Evolutionary conservation across 2,888 invertebrate genomes (phyloP), one percentile per base, ranked within the genome.

Genomic region (Deilephila porcellus): DNA sequence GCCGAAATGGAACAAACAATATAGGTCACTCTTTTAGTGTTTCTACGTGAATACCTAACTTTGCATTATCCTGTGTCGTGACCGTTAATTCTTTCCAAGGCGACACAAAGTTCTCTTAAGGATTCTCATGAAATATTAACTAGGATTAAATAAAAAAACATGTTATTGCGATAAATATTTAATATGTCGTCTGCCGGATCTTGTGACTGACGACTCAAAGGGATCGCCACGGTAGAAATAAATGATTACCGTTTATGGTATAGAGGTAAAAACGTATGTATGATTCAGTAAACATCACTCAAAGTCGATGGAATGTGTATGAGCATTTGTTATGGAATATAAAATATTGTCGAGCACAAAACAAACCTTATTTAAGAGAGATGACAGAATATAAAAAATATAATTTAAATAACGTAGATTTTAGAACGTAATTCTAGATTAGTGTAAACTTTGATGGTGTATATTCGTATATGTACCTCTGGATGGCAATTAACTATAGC

Each of bases 1-100:
- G 89, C 79, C 78, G 88, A 86, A 90, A 87, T 86, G 86, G 85
- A 83, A 83, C 80, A 79, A 75, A 78, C 76, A 79, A 86, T 86
- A 86, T 88, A 79, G 88, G 88, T 87, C 88, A 87, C 80, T 80
- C 76, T 80, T 80, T 81, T 85, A 83, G 76, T 80, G 76, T 76
- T 75, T 76, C 75, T 79, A 81, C 79, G 81, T 85, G 82, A 79
- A 81, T 71, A 64, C 34, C 73, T 71, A 73, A 71, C 71, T 34
- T 45, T 29, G 25, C 37, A 59, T 59, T 59, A 67, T 56, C 59
- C 59, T 67, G 45, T 37, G 34, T 20, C 59, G 59, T 72, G 53
- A 72, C 56, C 45, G 25, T 17, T 64, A 53, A 56, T 67, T 64
- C 64, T 64, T 34, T 1, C 17, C 70, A 56, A 56, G 17, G 53